A percentile compares a stretch with the other conserved stretches of the same genome.
These are phyloP conservation scores for Hylaeus volcanicus DNA, from an alignment of 1,140 invertebrate genomes.

Conservation along the genomic window DNA sequence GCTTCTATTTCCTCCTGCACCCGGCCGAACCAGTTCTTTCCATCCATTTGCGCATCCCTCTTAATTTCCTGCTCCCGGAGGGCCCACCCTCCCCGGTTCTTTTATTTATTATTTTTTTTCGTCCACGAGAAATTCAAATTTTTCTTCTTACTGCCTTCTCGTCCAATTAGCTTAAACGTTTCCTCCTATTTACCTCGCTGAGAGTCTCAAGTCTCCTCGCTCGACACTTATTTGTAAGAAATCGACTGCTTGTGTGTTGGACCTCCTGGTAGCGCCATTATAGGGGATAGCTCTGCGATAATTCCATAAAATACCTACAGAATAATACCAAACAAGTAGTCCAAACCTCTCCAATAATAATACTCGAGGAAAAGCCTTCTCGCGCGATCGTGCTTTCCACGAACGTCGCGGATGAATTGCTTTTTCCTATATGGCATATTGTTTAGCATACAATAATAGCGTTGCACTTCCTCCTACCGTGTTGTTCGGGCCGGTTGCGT, in stretches of 20 bases:
- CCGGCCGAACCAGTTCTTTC: constrained; percentile 6
- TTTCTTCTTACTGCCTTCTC: not conserved
- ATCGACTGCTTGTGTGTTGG: not conserved
- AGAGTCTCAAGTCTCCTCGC: not conserved
- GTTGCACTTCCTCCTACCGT: constrained; percentile 41
- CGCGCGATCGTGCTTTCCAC: not conserved
- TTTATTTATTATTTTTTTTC: not conserved
- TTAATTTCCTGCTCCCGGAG: constrained; percentile 7
- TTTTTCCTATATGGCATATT: constrained; percentile 32
- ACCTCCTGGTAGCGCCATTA: not conserved
- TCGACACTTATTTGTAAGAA: constrained; percentile 4
- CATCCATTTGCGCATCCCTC: not conserved
- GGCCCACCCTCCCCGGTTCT: not conserved
- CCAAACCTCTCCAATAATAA: not conserved
- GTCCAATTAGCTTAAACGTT: constrained; percentile 30
- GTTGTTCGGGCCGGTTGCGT: constrained; percentile 14
- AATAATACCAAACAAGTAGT: too few species aligned
- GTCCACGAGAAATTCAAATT: not conserved
- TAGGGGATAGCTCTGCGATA: too few species aligned
- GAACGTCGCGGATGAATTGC: constrained; percentile 2
- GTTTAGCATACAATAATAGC: constrained; percentile 50
- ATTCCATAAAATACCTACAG: too few species aligned
- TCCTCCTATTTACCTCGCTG: not conserved
- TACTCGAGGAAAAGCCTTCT: not conserved
- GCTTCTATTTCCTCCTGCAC: constrained; percentile 9